phyloP scores from a whole-genome alignment of 1,140 invertebrate species.

The Nixonia krombeini region DNA sequence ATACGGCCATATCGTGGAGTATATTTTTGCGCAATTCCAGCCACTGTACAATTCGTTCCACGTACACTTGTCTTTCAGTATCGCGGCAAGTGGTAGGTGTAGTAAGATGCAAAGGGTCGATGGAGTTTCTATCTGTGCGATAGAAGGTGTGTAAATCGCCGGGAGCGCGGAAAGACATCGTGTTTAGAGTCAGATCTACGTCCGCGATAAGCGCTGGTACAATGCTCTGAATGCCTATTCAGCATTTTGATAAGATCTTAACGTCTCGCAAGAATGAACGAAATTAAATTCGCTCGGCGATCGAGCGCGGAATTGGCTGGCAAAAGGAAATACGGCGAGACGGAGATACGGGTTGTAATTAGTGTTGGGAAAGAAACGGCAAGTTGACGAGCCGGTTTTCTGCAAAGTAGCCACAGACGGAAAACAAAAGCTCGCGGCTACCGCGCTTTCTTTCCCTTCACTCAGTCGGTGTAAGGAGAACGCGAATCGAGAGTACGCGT shows the following conservation, averaged over 20 bases:
- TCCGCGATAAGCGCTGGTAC: constrained; percentile 56
- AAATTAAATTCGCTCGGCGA: constrained; percentile 60
- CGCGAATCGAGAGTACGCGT: constrained; percentile 60
- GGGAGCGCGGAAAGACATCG: constrained; percentile 47
- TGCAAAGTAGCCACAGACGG: constrained; percentile 14
- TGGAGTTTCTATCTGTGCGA: constrained; percentile 47
- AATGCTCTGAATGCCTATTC: constrained; percentile 63
- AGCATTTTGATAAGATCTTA: constrained; percentile 63
- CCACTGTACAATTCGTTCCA: not conserved
- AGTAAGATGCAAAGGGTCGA: constrained; percentile 38
- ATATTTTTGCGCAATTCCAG: not conserved
- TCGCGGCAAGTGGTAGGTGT: not conserved
- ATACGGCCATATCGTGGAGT: too few species aligned
- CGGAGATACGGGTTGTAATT: too few species aligned
- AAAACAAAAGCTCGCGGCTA: constrained; percentile 22
- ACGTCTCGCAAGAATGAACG: constrained; percentile 58
- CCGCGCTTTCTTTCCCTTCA: constrained; percentile 18
- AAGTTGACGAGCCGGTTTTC: constrained; percentile 1
- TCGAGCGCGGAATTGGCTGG: constrained; percentile 4
- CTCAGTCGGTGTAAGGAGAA: constrained; percentile 26
- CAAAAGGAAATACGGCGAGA: too few species aligned
- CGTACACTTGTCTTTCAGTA: constrained; percentile 8
- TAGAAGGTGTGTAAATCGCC: constrained; percentile 36
- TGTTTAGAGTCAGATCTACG: constrained; percentile 60
- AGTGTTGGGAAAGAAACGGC: not conserved